A percentile compares a stretch with the other conserved stretches of the same genome.
Conservation (phyloP, 1,140 invertebrate species). For the Pachypeltis micranthus region DNA sequence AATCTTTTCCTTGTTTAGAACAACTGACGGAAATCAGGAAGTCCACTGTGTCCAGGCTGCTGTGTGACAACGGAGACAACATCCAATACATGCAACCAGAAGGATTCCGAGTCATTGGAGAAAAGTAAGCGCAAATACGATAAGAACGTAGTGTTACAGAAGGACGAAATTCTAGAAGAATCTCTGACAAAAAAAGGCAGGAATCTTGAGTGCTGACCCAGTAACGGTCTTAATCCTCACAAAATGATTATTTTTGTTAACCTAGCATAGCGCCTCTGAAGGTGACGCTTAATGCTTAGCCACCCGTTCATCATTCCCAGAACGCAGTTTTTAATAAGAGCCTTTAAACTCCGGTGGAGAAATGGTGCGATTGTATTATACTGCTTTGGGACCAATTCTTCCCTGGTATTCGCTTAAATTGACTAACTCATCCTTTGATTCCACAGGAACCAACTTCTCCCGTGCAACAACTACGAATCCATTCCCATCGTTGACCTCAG, state of each 20-base stretch:
- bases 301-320: neutral
- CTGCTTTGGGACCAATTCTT: slow-evolving; percentile 29
- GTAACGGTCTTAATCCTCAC: neutral
- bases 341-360: neutral
- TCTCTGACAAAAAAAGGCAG: neutral
- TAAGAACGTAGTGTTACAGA: neutral
- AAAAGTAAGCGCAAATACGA: slow-evolving; percentile 38
- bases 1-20: slow-evolving; percentile 40
- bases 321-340: neutral
- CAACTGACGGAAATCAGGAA: slow-evolving; percentile 80
- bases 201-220: no score
- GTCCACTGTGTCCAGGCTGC: slow-evolving; percentile 60
- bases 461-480: slow-evolving; percentile 39
- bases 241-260: neutral
- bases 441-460: slow-evolving; percentile 55
- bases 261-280: neutral
- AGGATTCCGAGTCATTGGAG: slow-evolving; percentile 46
- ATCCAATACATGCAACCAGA: slow-evolving; percentile 58
- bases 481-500: slow-evolving; percentile 51
- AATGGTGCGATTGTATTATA: neutral
- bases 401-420: no score
- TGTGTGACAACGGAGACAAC: slow-evolving; percentile 78
- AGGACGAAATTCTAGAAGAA: neutral
- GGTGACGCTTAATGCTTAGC: neutral
- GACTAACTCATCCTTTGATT: no score